phyloP scores from a whole-genome alignment of 2,113 vertebrate genomes.

The Corvus moneduloides region DNA sequence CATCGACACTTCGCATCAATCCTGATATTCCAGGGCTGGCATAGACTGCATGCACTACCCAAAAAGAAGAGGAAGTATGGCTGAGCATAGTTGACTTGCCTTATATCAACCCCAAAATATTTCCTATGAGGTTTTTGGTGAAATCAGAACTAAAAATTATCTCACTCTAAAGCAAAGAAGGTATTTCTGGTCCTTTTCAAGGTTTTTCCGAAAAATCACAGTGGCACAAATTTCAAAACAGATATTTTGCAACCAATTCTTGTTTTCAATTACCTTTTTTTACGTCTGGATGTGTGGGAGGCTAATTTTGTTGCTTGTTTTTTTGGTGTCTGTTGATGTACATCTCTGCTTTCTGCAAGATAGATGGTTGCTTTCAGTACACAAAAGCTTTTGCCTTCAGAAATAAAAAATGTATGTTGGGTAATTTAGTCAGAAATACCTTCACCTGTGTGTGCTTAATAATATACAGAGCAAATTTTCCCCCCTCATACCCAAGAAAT shows the following conservation, averaged over 20 bases:
- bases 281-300: not conserved
- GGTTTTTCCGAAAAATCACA: not conserved
- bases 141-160: not conserved
- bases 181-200: not conserved
- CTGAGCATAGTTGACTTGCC: not conserved
- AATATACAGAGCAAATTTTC: not conserved
- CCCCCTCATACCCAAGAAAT: not conserved
- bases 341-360: not conserved
- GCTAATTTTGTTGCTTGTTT: not conserved
- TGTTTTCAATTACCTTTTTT: not conserved
- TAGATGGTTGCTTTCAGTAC: not conserved
- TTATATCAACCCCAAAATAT: not conserved
- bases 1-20: not conserved
- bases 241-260: not conserved
- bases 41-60: fast-evolving
- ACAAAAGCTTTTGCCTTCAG: not conserved
- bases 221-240: not conserved
- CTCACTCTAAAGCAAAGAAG: not conserved
- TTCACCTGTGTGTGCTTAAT: not conserved
- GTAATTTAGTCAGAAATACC: not conserved
- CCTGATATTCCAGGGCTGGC: not conserved
- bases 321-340: not conserved
- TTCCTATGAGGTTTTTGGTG: not conserved
- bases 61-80: not conserved
- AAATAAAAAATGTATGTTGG: not conserved